These are phyloP conservation scores for Stegodyphus mimosarum DNA, from an alignment of 1,140 invertebrate species.

Conservation along the genomic window DNA sequence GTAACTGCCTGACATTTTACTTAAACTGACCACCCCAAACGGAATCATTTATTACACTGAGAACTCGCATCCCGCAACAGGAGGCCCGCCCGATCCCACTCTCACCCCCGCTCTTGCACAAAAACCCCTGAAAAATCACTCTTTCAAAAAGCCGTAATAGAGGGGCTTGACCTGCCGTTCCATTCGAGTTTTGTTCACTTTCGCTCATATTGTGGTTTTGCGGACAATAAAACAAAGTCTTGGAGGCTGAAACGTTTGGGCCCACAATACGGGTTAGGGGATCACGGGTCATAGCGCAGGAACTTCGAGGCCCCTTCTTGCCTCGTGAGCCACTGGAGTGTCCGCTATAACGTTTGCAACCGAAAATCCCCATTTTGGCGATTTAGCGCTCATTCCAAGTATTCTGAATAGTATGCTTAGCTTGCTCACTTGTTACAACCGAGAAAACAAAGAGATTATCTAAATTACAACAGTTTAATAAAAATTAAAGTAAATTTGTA, in stretches of 20 bases:
- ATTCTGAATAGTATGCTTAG: too few relatives aligned
- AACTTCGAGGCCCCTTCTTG: not conserved
- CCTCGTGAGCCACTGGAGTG: not conserved
- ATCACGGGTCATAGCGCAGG: not conserved
- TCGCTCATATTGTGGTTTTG: not conserved
- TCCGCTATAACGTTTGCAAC: not conserved
- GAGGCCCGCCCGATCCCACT: not conserved
- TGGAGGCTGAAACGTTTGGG: not conserved
- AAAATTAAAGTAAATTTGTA: not conserved
- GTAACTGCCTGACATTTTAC: not conserved
- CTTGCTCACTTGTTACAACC: too few relatives aligned
- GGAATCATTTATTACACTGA: not conserved
- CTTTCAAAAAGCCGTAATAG: constrained; percentile 5
- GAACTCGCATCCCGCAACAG: not conserved
- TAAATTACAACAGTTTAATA: not conserved
- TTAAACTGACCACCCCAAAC: not conserved
- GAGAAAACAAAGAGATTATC: too few relatives aligned
- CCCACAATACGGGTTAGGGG: constrained; percentile 25
- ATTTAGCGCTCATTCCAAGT: not conserved
- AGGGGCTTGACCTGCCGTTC: not conserved
- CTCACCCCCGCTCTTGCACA: not conserved
- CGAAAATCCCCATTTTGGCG: not conserved
- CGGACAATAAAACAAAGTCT: constrained; percentile 39
- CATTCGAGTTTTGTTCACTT: constrained; percentile 12
- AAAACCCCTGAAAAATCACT: constrained; percentile 18